phyloP scores from a whole-genome alignment of 1,140 invertebrate species.

The Oedothorax gibbosus region DNA sequence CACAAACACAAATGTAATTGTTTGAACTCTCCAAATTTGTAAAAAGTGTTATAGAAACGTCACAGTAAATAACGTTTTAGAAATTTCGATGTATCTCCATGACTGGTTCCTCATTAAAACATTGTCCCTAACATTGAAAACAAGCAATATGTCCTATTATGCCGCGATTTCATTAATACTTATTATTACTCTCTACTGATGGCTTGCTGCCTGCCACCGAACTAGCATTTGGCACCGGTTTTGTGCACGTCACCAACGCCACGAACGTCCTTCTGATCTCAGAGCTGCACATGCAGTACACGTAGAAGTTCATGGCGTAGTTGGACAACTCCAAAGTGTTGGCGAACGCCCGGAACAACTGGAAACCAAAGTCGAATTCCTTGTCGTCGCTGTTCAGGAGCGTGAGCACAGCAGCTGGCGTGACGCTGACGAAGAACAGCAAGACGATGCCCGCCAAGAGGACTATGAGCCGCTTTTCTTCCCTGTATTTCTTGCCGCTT shows the following conservation, averaged over 20 bases:
- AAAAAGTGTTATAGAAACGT: too few species aligned
- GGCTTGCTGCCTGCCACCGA: constrained; percentile 40
- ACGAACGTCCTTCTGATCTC: constrained; percentile 80
- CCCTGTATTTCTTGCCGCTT: constrained; percentile 71
- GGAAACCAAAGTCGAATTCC: constrained; percentile 66
- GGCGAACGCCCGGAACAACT: constrained; percentile 80
- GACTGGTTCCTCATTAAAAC: too few species aligned
- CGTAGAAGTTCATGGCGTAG: constrained; percentile 83
- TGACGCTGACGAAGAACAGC: constrained; percentile 80
- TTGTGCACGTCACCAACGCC: constrained; percentile 65
- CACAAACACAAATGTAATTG: too few species aligned
- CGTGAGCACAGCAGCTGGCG: constrained; percentile 80
- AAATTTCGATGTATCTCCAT: too few species aligned
- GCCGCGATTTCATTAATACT: constrained; percentile 22
- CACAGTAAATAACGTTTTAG: too few species aligned
- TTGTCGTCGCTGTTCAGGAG: constrained; percentile 66
- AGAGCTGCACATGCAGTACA: constrained; percentile 82
- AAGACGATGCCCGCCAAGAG: constrained; percentile 80
- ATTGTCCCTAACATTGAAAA: too few species aligned
- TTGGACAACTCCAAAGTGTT: constrained; percentile 81
- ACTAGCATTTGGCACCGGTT: constrained; percentile 28
- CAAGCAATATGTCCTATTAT: too few species aligned
- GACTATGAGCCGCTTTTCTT: constrained; percentile 78
- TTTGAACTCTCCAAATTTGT: too few species aligned
- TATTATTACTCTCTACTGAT: constrained; percentile 50